phyloP scores from a whole-genome alignment of 2,797 vertebrate genomes.

The Botia almorhae region DNA sequence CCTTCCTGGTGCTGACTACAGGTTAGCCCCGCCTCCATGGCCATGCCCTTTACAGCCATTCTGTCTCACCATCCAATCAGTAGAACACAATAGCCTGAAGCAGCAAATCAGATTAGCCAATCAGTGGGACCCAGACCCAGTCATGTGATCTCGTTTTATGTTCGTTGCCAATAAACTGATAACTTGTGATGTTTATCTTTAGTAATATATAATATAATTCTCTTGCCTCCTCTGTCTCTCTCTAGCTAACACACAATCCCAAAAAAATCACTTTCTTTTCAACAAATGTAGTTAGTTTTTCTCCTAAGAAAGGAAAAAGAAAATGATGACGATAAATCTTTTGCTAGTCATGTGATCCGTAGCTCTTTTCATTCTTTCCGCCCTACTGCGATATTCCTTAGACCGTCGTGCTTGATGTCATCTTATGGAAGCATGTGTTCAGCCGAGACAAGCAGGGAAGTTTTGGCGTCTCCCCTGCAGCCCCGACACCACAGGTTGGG shows the following conservation, averaged over 20 bases:
- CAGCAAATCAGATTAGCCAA: constrained; percentile 33
- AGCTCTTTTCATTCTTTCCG: constrained; percentile 86
- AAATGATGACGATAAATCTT: constrained; percentile 54
- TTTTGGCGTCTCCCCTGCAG: constrained; percentile 83
- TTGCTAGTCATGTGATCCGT: constrained; percentile 68
- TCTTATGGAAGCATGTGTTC: constrained; percentile 99
- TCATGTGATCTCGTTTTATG: constrained; percentile 5
- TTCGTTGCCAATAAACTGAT: constrained; percentile 13
- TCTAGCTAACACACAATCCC: constrained; percentile 62
- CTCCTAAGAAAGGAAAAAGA: constrained; percentile 52
- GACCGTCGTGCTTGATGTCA: constrained; percentile 97
- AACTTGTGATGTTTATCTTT: constrained; percentile 9
- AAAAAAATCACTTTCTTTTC: constrained; percentile 43
- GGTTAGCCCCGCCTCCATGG: constrained; percentile 40
- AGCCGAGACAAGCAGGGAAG: constrained; percentile 95
- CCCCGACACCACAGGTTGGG: constrained; percentile 95
- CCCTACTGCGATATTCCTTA: constrained; percentile 87
- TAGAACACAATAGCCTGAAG: constrained; percentile 7
- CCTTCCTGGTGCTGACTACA: constrained; percentile 53
- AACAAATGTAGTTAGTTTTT: constrained; percentile 48
- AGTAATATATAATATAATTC: constrained; percentile 27
- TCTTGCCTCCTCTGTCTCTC: constrained; percentile 39
- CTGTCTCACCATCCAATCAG: constrained; percentile 52
- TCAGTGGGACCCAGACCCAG: too few species aligned
- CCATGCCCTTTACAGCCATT: constrained; percentile 29